Base-by-base conservation (phyloP, 64 coral and sea anemone species). In the Stichodactyla helianthus region DNA sequence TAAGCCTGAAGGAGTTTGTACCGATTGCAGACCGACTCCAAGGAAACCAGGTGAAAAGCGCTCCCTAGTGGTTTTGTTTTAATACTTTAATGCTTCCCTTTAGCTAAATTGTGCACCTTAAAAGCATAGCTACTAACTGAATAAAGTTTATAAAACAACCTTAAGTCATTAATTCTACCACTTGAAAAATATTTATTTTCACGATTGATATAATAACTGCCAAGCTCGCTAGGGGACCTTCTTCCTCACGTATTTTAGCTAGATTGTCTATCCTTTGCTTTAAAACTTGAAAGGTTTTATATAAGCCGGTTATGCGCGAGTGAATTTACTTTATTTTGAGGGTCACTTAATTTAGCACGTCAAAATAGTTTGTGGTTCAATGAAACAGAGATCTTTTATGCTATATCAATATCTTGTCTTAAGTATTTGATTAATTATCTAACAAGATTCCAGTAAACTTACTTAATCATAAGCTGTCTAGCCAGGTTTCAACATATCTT, bases 1-100 rank as follows among this genome's bases (percentile, higher is more conserved):
- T 96, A 15, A 88, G 93, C 79, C 53, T 90, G 67, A 77, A 88
- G 62, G 94, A 96, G 84, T 96, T 96, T 88, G 88, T 93, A 15
- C 53, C 85, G 57, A 57, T 96, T 84, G 94, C 91, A 76, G 82
- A 96, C 77, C 91, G 79, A 83, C 89, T 96, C 55, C 82, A 93
- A 67, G 82, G 88, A 60, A 77, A 71, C 84, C 81, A 96, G 86
- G 68, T 74, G 25, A 65, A 65, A n/a, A 20, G 5, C 62, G 22
- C 35, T 44, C 5, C 62, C 22, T 6, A 65, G 62, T 65, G 19
- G 19, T 65, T 6, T 65, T n/a, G 19, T n/a, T 65, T 74, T 68
- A 22, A 35, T 31, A 26, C 25, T 2, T 11, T 13, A 9, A 12
- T 27, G 23, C 13, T 74, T 74, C 31, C 22, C 27, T 11, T 27